Conservation (phyloP, 2,888 invertebrate genomes). For the Cerceris rybyensis region DNA sequence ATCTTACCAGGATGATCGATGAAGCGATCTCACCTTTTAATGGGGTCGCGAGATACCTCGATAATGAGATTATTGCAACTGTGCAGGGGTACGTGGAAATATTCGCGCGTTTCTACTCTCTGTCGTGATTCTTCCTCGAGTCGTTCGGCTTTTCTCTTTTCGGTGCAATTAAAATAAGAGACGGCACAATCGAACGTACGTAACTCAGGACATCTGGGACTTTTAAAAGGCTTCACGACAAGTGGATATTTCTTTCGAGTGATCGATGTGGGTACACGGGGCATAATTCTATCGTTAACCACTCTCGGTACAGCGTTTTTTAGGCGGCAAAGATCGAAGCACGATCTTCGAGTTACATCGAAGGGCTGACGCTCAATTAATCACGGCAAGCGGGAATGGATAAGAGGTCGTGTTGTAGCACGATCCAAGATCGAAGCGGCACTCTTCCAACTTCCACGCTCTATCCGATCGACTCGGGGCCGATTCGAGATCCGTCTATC, state of each 20-base stretch:
- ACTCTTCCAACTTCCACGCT: conserved; percentile 13
- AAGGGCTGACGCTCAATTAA: conserved; percentile 32
- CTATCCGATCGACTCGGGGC: too few relatives aligned
- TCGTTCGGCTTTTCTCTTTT: background rate
- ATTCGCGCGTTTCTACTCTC: too few relatives aligned
- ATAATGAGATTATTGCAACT: too few relatives aligned
- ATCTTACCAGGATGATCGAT: too few relatives aligned
- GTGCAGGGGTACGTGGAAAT: too few relatives aligned
- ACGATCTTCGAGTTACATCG: conserved; percentile 19
- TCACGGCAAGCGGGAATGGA: conserved; percentile 14
- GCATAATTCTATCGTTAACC: conserved; percentile 6
- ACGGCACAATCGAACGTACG: background rate
- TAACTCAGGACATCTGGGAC: conserved; percentile 1
- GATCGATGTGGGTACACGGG: conserved; percentile 1
- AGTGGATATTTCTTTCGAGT: background rate
- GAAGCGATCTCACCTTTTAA: too few relatives aligned
- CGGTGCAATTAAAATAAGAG: too few relatives aligned
- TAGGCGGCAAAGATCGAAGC: conserved; percentile 7
- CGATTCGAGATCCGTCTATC: too few relatives aligned
- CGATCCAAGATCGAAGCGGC: conserved; percentile 1
- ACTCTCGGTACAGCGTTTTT: background rate
- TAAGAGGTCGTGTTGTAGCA: background rate
- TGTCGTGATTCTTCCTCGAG: too few relatives aligned
- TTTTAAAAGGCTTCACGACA: background rate
- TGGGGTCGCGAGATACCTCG: too few relatives aligned